Base-by-base conservation (phyloP, 2,888 invertebrate species). In the Galeopsomyia nigrocyanea region DNA sequence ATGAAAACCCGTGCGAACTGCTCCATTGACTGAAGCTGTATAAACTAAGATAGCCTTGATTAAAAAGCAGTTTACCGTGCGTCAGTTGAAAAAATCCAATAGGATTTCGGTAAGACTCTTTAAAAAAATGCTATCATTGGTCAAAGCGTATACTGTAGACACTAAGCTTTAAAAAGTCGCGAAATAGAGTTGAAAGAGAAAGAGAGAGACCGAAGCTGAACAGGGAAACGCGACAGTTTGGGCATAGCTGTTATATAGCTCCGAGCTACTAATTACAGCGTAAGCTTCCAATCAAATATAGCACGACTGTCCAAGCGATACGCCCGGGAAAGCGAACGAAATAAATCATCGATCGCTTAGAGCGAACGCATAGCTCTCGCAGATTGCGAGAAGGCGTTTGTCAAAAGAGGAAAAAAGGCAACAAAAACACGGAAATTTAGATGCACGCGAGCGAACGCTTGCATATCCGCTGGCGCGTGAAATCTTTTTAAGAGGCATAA, bases 261-360 rank as follows among this genome's bases (percentile, higher is more conserved):
- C 60, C 47, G 58, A 71, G 53, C 60, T 55, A 65, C 22, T 71
- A 60, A 65, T 71, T 65, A 60, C 53, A 31, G 17, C 65, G 55
- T 65, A 65, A 60, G 65, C 60, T 71, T 31, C 31, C 31, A 71
- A 71, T 71, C 65, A 60, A 65, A 60, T 50, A 55, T 55, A 17
- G 17, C 17, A 55, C 55, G 17, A 19, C 53, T 53, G 17, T 3
- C n/a, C 51, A 51, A 51, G 17, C 51, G 17, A 10, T 51, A 14
- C n/a, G 53, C 19, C 17, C 10, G 13, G 2, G 14, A 55, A 14
- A 21, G 21, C 3, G 22, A 55, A 14, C 9, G 21, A 39, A 55
- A 55, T 55, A 19, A 55, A 22, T 55, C 1, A 55, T 21, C 55
- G 55, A 55, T 22, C 14, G 14, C 2, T 21, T 3, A 55, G 10